These are phyloP conservation scores for Musca vetustissima DNA, from an alignment of 1,140 invertebrate species.

Conservation along the genomic window DNA sequence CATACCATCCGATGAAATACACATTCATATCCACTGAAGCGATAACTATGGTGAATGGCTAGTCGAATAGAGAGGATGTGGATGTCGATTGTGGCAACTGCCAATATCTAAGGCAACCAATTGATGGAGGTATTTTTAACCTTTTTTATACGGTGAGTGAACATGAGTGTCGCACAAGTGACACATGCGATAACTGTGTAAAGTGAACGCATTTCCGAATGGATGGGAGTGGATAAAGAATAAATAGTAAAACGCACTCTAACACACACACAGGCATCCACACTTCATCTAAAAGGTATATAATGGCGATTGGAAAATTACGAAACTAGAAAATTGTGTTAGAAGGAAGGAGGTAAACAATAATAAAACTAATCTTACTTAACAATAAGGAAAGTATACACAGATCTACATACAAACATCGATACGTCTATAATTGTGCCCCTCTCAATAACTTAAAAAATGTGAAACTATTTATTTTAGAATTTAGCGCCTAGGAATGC, in stretches of 20 bases:
- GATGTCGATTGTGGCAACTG: constrained; percentile 1
- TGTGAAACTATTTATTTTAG: too few species aligned
- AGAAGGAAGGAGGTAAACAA: background rate
- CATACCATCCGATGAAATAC: background rate
- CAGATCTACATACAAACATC: background rate
- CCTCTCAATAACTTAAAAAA: too few species aligned
- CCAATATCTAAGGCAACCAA: constrained; percentile 15
- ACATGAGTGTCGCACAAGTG: constrained; percentile 8
- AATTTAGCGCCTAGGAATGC: too few species aligned
- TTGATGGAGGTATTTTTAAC: constrained; percentile 20
- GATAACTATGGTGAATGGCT: too few species aligned
- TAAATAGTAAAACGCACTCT: background rate
- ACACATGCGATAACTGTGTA: constrained; percentile 5
- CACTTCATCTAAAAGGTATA: too few species aligned
- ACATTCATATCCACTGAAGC: too few species aligned
- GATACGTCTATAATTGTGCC: too few species aligned
- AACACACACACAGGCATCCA: too few species aligned
- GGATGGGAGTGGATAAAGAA: background rate
- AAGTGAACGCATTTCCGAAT: constrained; percentile 7
- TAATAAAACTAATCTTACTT: background rate
- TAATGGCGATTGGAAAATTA: too few species aligned
- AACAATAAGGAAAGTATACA: background rate
- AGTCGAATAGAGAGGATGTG: too few species aligned
- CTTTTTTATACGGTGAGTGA: constrained; percentile 3
- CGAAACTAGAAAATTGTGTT: constrained; percentile 8